A percentile compares a stretch with the other conserved stretches of the same genome.
phyloP scores from a whole-genome alignment of 1,140 invertebrate genomes.

The Drosophila nebulosa region DNA sequence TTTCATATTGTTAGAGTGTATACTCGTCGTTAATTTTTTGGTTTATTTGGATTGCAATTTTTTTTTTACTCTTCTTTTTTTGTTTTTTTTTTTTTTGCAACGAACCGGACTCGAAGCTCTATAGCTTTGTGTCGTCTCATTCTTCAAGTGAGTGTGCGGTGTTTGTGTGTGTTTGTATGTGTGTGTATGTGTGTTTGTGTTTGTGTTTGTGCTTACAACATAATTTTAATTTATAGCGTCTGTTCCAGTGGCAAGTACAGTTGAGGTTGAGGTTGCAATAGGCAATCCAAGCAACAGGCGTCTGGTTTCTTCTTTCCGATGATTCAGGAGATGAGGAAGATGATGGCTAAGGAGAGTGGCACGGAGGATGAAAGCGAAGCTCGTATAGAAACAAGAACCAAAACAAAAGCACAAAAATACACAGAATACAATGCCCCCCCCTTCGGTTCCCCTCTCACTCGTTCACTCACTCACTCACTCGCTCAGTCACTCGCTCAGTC shows the following conservation, averaged over 20 bases:
- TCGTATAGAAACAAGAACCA: slow-evolving; percentile 62
- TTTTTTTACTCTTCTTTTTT: slow-evolving; percentile 1
- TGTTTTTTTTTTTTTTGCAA: slow-evolving; percentile 18
- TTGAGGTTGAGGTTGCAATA: slow-evolving; percentile 40
- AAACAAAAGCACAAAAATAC: slow-evolving; percentile 75
- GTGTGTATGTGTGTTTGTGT: slow-evolving; percentile 28
- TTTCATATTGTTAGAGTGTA: slow-evolving; percentile 27
- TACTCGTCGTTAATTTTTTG: slow-evolving; percentile 28
- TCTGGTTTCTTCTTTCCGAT: slow-evolving; percentile 36
- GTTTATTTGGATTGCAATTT: not conserved
- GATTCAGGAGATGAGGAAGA: slow-evolving; percentile 43
- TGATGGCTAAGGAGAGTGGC: slow-evolving; percentile 3
- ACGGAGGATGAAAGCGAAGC: not conserved
- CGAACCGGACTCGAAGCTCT: slow-evolving; percentile 45
- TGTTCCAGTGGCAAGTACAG: slow-evolving; percentile 54
- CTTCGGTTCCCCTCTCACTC: too few relatives aligned
- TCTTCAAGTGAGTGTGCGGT: not conserved
- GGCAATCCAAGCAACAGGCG: slow-evolving; percentile 35
- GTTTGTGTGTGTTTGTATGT: slow-evolving; percentile 8
- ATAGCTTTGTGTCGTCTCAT: slow-evolving; percentile 23
- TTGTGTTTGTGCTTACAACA: slow-evolving; percentile 59
- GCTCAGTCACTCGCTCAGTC: not conserved
- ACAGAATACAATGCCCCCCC: slow-evolving; percentile 18
- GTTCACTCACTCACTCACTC: not conserved
- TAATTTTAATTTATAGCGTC: slow-evolving; percentile 75